Conservation (phyloP, 2,113 vertebrate genomes). For the Corydoras sp. region DNA sequence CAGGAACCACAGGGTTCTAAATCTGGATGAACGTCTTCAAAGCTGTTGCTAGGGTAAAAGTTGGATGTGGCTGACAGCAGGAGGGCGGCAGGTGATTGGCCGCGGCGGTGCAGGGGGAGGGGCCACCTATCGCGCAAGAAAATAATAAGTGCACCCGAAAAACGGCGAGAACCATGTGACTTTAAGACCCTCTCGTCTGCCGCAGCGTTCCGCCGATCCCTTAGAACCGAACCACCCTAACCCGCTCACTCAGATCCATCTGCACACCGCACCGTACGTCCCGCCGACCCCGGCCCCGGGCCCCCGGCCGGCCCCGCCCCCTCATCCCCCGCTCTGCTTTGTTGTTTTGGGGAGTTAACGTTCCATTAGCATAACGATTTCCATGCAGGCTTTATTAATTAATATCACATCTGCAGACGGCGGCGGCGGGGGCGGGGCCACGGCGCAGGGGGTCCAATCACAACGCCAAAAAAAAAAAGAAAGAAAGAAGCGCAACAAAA, state of each 20-base stretch:
- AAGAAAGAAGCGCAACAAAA: background rate
- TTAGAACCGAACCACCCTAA: no score
- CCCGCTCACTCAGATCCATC: no score
- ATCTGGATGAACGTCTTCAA: background rate
- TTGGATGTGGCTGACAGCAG: constrained; percentile 25
- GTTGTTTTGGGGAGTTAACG: constrained; percentile 11
- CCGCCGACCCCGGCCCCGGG: no score
- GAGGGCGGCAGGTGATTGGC: constrained; percentile 37
- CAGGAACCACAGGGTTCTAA: background rate
- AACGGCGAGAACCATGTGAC: background rate
- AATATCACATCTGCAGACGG: constrained; percentile 47
- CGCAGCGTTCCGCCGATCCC: background rate
- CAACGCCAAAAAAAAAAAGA: constrained; percentile 33
- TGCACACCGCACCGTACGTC: no score
- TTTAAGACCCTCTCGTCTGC: constrained; percentile 2
- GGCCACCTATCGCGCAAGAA: constrained; percentile 19
- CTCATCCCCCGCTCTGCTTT: no score
- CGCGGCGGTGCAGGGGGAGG: constrained; percentile 11
- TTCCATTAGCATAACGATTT: constrained; percentile 46
- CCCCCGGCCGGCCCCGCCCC: no score
- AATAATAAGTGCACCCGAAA: constrained; percentile 26
- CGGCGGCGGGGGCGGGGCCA: constrained; percentile 15
- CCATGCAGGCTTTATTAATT: constrained; percentile 47
- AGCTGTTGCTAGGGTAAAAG: constrained; percentile 46
- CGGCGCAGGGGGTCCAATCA: constrained; percentile 45